Percentiles rank a stretch among this genome's conserved stretches.
phyloP scores from a whole-genome alignment of 2,888 invertebrate genomes.

The Augiades crinisus region DNA sequence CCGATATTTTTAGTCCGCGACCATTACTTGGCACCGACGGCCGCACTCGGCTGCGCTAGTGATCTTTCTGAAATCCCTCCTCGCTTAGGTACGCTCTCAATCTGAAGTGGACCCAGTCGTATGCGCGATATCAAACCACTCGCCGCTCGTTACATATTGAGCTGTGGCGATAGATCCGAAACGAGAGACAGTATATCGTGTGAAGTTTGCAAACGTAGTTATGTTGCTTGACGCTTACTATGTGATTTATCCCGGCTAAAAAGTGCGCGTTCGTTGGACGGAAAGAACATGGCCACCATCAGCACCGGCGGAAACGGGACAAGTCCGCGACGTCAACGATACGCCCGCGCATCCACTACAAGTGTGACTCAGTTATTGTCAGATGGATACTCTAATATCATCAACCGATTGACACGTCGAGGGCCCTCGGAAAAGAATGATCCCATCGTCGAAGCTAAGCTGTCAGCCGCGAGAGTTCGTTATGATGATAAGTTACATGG shows the following conservation, averaged over 20 bases:
- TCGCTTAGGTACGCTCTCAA: conserved; percentile 70
- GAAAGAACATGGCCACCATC: conserved; percentile 56
- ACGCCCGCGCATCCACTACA: conserved; percentile 88
- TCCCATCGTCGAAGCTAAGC: conserved; percentile 57
- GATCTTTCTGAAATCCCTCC: conserved; percentile 77
- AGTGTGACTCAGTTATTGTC: conserved; percentile 93
- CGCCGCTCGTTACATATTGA: conserved; percentile 39
- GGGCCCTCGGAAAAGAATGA: conserved; percentile 88
- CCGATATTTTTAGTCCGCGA: conserved; percentile 85
- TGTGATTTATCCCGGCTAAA: conserved; percentile 64
- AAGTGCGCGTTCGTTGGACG: conserved; percentile 43
- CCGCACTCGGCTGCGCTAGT: conserved; percentile 77
- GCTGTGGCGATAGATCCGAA: not conserved
- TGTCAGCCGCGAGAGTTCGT: conserved; percentile 54
- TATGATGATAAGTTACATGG: conserved; percentile 67
- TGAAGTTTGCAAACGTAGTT: conserved; percentile 38
- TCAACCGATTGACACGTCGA: conserved; percentile 89
- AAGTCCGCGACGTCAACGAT: conserved; percentile 84
- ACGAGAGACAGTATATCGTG: conserved; percentile 32
- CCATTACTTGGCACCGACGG: conserved; percentile 85
- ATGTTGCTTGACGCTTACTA: conserved; percentile 58
- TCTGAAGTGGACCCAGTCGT: conserved; percentile 66
- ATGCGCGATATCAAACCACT: conserved; percentile 55
- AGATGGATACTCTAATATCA: conserved; percentile 92
- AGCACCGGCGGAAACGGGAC: conserved; percentile 61